Evolutionary conservation across 2,888 invertebrate genomes (phyloP).

Genomic region (Dasypogon diadema): DNA sequence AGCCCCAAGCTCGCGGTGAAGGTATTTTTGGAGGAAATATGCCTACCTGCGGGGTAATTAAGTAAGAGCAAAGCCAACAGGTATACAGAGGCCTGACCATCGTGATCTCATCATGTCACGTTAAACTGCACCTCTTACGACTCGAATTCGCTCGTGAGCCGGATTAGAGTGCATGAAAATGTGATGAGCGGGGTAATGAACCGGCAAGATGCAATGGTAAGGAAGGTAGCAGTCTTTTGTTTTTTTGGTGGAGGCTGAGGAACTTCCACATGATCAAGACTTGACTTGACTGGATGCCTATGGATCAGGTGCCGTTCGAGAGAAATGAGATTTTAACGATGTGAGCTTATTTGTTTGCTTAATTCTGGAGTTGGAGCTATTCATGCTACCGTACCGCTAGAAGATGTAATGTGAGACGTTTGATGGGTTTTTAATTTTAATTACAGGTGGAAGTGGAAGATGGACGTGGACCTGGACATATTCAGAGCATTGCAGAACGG

Average conservation of each 20-base stretch:
- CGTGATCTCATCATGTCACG: constrained; percentile 27
- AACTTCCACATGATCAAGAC: not conserved
- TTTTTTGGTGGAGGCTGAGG: not conserved
- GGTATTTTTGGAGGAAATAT: constrained; percentile 32
- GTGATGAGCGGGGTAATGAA: constrained; percentile 34
- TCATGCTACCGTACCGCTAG: constrained; percentile 11
- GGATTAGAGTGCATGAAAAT: not conserved
- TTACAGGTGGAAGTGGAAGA: no score
- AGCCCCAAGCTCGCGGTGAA: not conserved
- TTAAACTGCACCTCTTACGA: constrained; percentile 25
- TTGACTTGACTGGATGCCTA: not conserved
- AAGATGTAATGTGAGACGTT: not conserved
- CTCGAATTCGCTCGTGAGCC: not conserved
- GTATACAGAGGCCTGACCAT: not conserved
- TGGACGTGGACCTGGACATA: no score
- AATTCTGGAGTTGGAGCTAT: not conserved
- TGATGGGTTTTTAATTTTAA: constrained; percentile 34
- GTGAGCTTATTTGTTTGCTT: constrained; percentile 11
- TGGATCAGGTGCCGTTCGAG: constrained; percentile 7
- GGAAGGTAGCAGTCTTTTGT: no score
- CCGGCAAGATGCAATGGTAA: constrained; percentile 20
- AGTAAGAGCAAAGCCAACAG: constrained; percentile 24
- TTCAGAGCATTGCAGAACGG: no score
- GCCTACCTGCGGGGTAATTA: constrained; percentile 13
- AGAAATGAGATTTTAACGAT: constrained; percentile 40